Evolutionary conservation across 2,888 invertebrate genomes (phyloP).

Genomic region (Epinotia nisella): DNA sequence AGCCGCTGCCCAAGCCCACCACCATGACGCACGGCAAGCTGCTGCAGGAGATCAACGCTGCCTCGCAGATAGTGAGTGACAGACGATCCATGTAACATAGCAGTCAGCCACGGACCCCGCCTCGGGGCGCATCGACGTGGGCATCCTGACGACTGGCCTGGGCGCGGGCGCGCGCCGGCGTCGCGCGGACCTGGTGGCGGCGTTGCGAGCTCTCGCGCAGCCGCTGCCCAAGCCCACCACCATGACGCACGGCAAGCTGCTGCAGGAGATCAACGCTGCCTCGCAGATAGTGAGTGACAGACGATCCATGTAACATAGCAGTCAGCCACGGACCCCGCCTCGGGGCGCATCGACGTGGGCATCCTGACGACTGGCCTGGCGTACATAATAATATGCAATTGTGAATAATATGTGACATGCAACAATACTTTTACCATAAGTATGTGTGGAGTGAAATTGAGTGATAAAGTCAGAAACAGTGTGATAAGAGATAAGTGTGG

Average conservation of each 20-base stretch:
- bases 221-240: constrained; percentile 90
- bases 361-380: constrained; percentile 97
- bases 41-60: constrained; percentile 92
- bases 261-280: constrained; percentile 90
- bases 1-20: constrained; percentile 88
- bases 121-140: no score
- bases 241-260: constrained; percentile 90
- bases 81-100: neutral
- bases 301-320: constrained; percentile 83
- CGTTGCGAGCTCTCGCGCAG: constrained; percentile 48
- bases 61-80: constrained; percentile 88
- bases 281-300: constrained; percentile 88
- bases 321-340: constrained; percentile 98
- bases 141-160: no score
- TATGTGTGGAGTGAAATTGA: no score
- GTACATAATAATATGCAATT: no score
- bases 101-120: constrained; percentile 56
- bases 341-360: no score
- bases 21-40: constrained; percentile 92
- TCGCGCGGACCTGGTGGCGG: no score
- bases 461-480: no score
- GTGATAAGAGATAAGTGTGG: no score
- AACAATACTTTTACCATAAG: no score
- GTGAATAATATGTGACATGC: no score
- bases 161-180: no score